Conservation (phyloP, 1,140 invertebrate species). For the Trinorchestia longiramus region DNA sequence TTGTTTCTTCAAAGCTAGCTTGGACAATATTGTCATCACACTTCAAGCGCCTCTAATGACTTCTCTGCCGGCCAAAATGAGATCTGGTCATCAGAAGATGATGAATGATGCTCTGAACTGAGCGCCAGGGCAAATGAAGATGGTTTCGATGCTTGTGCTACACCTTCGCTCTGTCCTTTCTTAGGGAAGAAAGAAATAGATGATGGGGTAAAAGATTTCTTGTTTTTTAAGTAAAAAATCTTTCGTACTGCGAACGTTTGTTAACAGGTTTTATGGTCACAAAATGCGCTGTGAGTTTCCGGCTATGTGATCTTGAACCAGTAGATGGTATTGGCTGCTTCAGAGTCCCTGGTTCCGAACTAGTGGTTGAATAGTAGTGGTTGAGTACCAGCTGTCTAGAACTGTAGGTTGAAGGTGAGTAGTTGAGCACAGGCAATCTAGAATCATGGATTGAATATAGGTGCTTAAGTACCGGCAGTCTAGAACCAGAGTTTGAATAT, state of each 20-base stretch:
- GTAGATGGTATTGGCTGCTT: no score
- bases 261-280: not conserved
- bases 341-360: no score
- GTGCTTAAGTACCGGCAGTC: not conserved
- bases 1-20: constrained; percentile 49
- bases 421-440: not conserved
- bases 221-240: not conserved
- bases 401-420: not conserved
- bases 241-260: not conserved
- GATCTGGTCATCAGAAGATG: constrained; percentile 37
- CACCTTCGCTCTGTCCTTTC: not conserved
- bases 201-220: not conserved
- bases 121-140: constrained; percentile 19
- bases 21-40: constrained; percentile 52
- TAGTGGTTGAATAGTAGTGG: no score
- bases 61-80: not conserved
- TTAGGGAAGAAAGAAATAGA: not conserved
- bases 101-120: constrained; percentile 4
- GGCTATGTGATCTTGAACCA: no score
- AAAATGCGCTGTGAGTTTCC: not conserved
- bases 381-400: not conserved
- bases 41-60: constrained; percentile 45
- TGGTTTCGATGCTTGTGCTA: not conserved
- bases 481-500: not conserved
- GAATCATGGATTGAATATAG: not conserved